Percentiles rank a stretch among this genome's conserved stretches.
Evolutionary conservation across 2,888 invertebrate genomes (phyloP).

Genomic region (Drosophila rubida): DNA sequence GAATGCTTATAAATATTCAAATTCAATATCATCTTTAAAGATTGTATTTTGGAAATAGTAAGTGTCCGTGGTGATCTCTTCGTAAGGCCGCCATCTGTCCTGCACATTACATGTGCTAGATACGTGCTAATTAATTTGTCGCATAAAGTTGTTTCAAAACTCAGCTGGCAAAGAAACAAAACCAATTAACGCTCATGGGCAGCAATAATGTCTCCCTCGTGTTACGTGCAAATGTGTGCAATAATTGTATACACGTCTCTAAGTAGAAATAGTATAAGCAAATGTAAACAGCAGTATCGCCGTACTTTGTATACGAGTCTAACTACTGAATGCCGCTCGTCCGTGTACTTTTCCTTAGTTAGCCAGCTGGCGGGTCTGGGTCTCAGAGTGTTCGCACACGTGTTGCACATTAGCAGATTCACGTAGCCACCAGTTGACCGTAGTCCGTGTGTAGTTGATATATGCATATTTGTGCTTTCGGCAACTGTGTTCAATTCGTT

Average conservation of each 20-base stretch:
- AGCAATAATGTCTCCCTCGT: constrained; percentile 45
- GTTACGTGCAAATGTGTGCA: constrained; percentile 4
- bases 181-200: constrained; percentile 37
- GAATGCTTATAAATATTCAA: too few species aligned
- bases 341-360: constrained; percentile 32
- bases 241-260: constrained; percentile 8
- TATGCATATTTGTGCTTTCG: constrained; percentile 21
- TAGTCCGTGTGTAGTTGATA: constrained; percentile 11
- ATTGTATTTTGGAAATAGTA: too few species aligned
- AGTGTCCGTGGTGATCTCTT: too few species aligned
- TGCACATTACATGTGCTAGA: constrained; percentile 19
- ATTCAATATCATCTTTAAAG: too few species aligned
- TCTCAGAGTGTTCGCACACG: constrained; percentile 51
- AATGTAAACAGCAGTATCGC: background rate
- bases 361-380: constrained; percentile 18
- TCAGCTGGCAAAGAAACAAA: constrained; percentile 31
- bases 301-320: background rate
- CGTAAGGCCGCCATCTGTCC: background rate
- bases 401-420: constrained; percentile 65
- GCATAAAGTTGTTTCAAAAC: constrained; percentile 58
- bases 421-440: background rate
- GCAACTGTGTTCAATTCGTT: constrained; percentile 28
- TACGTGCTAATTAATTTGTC: constrained; percentile 63
- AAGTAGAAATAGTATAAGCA: background rate
- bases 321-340: constrained; percentile 12